Evolutionary conservation across 2,113 vertebrate species (phyloP).

Genomic region (Phalacrocorax pelagicus): DNA sequence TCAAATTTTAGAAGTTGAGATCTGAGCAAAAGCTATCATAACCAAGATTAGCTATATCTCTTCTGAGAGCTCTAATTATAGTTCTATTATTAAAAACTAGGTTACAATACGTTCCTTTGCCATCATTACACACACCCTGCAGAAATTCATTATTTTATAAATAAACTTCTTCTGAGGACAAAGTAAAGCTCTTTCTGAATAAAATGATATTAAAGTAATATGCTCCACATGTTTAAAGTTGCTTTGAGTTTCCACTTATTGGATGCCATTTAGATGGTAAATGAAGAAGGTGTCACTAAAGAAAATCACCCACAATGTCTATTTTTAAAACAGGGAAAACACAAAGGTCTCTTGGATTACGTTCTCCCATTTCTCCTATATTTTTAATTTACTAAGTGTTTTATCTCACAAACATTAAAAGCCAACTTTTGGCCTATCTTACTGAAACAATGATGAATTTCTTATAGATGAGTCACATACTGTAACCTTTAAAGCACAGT

Average conservation of each 20-base stretch:
- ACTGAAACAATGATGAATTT: background rate
- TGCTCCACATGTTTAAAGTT: background rate
- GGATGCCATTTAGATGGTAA: background rate
- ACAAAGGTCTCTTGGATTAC: background rate
- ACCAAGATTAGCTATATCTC: background rate
- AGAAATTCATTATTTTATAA: slow-evolving; percentile 20
- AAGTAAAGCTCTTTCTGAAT: background rate
- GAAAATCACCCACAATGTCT: background rate
- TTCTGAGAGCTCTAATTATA: slow-evolving; percentile 17
- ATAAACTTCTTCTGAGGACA: slow-evolving; percentile 14
- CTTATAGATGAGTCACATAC: background rate
- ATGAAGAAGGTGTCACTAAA: background rate
- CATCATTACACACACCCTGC: background rate
- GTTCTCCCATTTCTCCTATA: background rate
- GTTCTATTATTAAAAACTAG: slow-evolving; percentile 43
- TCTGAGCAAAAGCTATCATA: background rate
- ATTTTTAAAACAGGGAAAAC: accelerated
- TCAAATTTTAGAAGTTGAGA: background rate
- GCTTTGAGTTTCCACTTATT: background rate
- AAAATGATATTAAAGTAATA: background rate
- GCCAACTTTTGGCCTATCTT: background rate
- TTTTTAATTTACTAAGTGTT: background rate
- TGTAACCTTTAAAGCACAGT: background rate
- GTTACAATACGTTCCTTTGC: background rate
- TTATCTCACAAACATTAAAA: background rate